These are phyloP conservation scores for Napeogenes inachia DNA, from an alignment of 2,888 invertebrate genomes.

Conservation along the genomic window DNA sequence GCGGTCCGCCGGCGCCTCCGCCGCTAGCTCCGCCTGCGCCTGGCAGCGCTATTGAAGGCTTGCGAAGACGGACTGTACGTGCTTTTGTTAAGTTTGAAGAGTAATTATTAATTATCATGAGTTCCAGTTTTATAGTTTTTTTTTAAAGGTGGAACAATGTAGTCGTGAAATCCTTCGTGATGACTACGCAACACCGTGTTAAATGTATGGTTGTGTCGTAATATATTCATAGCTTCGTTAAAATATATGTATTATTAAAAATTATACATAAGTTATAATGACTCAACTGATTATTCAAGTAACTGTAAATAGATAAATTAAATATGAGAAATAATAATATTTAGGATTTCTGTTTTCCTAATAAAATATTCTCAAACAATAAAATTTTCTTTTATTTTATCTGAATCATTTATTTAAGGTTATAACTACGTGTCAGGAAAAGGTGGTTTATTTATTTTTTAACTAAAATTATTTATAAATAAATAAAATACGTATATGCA, in stretches of 20 bases:
- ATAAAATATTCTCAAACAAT: conserved; percentile 61
- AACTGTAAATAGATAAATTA: conserved; percentile 69
- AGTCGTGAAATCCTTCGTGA: conserved; percentile 44
- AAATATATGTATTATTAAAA: conserved; percentile 62
- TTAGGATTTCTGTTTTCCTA: conserved; percentile 73
- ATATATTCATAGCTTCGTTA: conserved; percentile 75
- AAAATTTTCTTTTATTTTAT: conserved; percentile 34
- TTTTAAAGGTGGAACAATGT: conserved; percentile 66
- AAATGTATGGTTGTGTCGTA: conserved; percentile 79
- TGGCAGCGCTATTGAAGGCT: conserved; percentile 70
- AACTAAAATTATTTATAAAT: conserved; percentile 1
- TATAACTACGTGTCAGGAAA: too few relatives aligned
- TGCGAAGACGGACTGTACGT: conserved; percentile 43
- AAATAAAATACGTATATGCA: neutral
- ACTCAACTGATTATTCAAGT: conserved; percentile 62
- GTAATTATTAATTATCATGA: conserved; percentile 60
- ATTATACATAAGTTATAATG: conserved; percentile 64
- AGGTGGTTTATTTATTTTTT: neutral
- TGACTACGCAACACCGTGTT: conserved; percentile 63
- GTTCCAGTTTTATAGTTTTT: conserved; percentile 76
- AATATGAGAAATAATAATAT: conserved; percentile 51
- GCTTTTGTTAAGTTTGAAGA: conserved; percentile 76
- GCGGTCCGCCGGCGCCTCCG: conserved; percentile 53
- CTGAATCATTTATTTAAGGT: neutral
- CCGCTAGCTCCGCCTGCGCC: conserved; percentile 62